These are phyloP conservation scores for Orius insidiosus DNA, from an alignment of 1,140 invertebrate species.

Conservation along the genomic window DNA sequence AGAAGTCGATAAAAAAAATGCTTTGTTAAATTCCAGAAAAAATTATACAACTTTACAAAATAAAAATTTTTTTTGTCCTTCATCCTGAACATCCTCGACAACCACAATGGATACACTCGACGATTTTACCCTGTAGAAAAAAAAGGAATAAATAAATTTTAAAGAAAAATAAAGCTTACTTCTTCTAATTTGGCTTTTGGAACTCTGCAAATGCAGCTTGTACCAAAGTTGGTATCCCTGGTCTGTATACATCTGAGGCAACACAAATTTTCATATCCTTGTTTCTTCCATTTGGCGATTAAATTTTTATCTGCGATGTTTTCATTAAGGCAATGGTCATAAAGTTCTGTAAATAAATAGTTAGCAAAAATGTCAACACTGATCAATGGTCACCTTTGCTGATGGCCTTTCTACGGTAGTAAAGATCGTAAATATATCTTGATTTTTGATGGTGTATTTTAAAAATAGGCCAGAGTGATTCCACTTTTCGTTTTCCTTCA, in stretches of 20 bases:
- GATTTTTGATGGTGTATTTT: conserved; percentile 99
- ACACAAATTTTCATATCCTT: conserved; percentile 97
- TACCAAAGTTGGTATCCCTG: conserved; percentile 96
- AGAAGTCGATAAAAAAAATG: too few species aligned
- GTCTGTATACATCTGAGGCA: conserved; percentile 98
- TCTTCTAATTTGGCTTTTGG: conserved; percentile 97
- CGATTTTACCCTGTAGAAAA: conserved; percentile 74
- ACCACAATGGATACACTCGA: conserved; percentile 94
- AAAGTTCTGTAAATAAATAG: conserved; percentile 52
- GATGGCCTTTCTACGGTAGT: conserved; percentile 90
- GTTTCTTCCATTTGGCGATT: conserved; percentile 99
- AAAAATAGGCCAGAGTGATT: conserved; percentile 97
- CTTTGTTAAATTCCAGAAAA: too few species aligned
- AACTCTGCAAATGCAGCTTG: conserved; percentile 97
- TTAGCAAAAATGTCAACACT: too few species aligned
- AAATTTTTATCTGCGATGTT: conserved; percentile 94
- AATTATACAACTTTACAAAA: background rate
- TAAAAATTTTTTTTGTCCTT: background rate
- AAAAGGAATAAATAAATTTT: conserved; percentile 18
- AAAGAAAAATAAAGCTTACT: conserved; percentile 31
- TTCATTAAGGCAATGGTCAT: conserved; percentile 93
- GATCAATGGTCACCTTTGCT: too few species aligned
- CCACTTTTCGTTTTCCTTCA: conserved; percentile 96
- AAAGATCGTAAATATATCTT: conserved; percentile 93
- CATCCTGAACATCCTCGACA: conserved; percentile 85